These are phyloP conservation scores for Hymenopus coronatus DNA, from an alignment of 2,888 invertebrate species.

Conservation along the genomic window DNA sequence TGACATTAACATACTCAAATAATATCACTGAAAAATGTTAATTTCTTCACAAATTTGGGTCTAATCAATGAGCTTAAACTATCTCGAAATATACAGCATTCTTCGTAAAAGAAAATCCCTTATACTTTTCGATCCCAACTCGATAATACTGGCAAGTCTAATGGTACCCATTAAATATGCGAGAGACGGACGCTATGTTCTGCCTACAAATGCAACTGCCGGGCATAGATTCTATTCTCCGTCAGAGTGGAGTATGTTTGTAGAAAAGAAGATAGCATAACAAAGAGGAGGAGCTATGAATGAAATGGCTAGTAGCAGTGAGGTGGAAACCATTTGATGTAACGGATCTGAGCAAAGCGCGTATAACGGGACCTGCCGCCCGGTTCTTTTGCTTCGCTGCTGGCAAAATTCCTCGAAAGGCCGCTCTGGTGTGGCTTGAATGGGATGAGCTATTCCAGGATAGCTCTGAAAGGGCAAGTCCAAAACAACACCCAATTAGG, in stretches of 20 bases:
- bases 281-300: background rate
- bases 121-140: no score
- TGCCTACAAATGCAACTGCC: no score
- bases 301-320: background rate
- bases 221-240: background rate
- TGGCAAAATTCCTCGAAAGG: background rate
- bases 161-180: no score
- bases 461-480: conserved; percentile 1
- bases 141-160: no score
- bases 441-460: background rate
- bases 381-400: background rate
- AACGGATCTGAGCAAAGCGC: background rate
- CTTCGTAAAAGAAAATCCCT: no score
- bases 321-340: background rate
- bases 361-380: background rate
- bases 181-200: no score
- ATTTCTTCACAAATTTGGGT: no score
- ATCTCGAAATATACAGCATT: no score
- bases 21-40: no score
- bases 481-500: background rate
- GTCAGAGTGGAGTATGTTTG: background rate
- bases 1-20: no score
- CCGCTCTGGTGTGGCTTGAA: background rate
- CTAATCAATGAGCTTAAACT: no score
- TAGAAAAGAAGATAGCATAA: background rate